Conservation (phyloP, 1,140 invertebrate genomes). For the Periplaneta americana region DNA sequence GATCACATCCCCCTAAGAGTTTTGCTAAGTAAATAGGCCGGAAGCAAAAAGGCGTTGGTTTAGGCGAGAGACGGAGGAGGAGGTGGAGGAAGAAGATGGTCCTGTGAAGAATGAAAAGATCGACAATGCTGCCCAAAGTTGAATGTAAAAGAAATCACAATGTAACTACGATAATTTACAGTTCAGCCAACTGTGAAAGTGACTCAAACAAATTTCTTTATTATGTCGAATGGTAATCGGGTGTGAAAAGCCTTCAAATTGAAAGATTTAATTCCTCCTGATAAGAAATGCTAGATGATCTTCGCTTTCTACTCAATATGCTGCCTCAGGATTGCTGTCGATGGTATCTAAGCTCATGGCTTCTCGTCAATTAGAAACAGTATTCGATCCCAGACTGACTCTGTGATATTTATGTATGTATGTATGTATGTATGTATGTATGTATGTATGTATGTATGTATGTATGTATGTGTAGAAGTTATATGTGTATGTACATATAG, state of each 20-base stretch:
- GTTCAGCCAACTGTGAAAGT: not conserved
- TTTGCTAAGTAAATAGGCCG: not conserved
- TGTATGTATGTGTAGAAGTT: no score
- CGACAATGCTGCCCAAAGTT: no score
- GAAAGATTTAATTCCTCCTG: not conserved
- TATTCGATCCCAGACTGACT: no score
- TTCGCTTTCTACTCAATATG: not conserved
- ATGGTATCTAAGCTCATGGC: no score
- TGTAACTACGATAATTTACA: not conserved
- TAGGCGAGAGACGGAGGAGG: no score
- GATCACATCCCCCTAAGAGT: not conserved
- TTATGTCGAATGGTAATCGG: not conserved
- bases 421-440: no score
- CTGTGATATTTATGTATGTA: no score
- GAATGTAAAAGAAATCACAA: no score
- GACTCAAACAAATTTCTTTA: not conserved
- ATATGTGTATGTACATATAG: no score
- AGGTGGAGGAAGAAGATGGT: not conserved
- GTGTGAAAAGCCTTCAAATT: not conserved
- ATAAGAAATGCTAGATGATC: not conserved
- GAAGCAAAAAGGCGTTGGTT: not conserved
- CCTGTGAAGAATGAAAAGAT: not conserved
- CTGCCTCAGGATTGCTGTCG: no score
- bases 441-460: no score
- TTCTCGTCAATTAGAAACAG: no score